A percentile compares a stretch with the other conserved stretches of the same genome.
phyloP scores from a whole-genome alignment of 1,140 invertebrate genomes.

The Dinothrombium tinctorium region DNA sequence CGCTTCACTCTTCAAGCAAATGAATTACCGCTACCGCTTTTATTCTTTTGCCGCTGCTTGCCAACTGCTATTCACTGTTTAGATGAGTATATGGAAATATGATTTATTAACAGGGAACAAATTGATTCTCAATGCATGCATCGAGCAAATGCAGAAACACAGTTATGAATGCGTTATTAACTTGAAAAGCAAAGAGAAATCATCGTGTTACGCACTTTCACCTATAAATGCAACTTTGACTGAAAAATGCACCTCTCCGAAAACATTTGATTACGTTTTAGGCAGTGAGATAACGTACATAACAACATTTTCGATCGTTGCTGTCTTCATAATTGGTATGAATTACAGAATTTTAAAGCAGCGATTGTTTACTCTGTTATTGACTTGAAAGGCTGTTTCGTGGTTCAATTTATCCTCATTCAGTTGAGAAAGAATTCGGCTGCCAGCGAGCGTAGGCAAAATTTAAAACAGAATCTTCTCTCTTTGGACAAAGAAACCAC shows the following conservation, averaged over 20 bases:
- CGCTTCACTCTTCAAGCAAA: too few relatives aligned
- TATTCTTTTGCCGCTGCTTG: too few relatives aligned
- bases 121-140: too few relatives aligned
- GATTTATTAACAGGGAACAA: too few relatives aligned
- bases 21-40: too few relatives aligned
- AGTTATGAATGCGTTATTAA: too few relatives aligned
- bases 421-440: neutral
- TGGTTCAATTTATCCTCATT: constrained; percentile 9
- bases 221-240: neutral
- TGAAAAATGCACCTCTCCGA: constrained; percentile 23
- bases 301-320: constrained; percentile 27
- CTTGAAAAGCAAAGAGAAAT: too few relatives aligned
- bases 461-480: constrained; percentile 9
- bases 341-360: too few relatives aligned
- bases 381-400: constrained; percentile 4
- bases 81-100: too few relatives aligned
- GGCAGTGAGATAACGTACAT: constrained; percentile 36
- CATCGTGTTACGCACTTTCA: neutral
- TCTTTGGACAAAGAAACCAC: constrained; percentile 7
- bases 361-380: constrained; percentile 21
- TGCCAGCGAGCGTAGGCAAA: constrained; percentile 7
- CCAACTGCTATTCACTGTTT: too few relatives aligned
- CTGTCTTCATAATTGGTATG: constrained; percentile 26
- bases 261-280: constrained; percentile 31
- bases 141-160: too few relatives aligned